These are phyloP conservation scores for Megalopta genalis DNA, from an alignment of 1,140 invertebrate genomes.

Conservation along the genomic window DNA sequence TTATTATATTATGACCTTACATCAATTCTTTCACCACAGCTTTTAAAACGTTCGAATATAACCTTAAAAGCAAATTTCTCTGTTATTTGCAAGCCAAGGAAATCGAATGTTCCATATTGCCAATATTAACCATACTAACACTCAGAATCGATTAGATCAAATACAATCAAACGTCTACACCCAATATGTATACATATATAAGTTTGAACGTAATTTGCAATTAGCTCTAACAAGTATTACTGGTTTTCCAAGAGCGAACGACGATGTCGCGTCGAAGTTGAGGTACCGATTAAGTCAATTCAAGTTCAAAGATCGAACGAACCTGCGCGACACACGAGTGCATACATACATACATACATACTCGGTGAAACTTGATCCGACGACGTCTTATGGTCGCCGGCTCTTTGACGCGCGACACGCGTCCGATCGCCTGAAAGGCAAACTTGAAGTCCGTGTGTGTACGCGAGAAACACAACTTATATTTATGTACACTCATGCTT, in stretches of 20 bases:
- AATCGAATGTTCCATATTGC: too few relatives aligned
- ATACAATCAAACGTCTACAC: too few relatives aligned
- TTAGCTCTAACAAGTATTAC: neutral
- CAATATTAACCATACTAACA: too few relatives aligned
- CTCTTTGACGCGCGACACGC: conserved; percentile 38
- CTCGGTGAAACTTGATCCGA: conserved; percentile 42
- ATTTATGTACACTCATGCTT: too few relatives aligned
- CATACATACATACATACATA: too few relatives aligned
- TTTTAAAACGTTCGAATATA: too few relatives aligned
- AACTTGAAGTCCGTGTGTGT: conserved; percentile 39
- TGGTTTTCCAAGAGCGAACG: neutral
- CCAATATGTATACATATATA: too few relatives aligned
- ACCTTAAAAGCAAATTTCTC: too few relatives aligned
- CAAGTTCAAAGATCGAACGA: conserved; percentile 26
- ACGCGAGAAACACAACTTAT: conserved; percentile 17
- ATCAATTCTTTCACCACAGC: too few relatives aligned
- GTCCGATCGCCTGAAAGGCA: conserved; percentile 52
- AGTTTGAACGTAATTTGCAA: neutral
- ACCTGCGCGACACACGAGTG: conserved; percentile 19
- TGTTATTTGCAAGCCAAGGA: too few relatives aligned
- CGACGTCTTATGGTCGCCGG: conserved; percentile 40
- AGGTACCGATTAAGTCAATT: conserved; percentile 43
- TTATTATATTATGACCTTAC: too few relatives aligned
- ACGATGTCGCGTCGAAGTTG: neutral
- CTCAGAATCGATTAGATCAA: too few relatives aligned